Percentiles rank a stretch among this genome's conserved stretches.
These are phyloP conservation scores for Mionectes olivaceus DNA, from an alignment of 2,797 vertebrate genomes.

Conservation along the genomic window DNA sequence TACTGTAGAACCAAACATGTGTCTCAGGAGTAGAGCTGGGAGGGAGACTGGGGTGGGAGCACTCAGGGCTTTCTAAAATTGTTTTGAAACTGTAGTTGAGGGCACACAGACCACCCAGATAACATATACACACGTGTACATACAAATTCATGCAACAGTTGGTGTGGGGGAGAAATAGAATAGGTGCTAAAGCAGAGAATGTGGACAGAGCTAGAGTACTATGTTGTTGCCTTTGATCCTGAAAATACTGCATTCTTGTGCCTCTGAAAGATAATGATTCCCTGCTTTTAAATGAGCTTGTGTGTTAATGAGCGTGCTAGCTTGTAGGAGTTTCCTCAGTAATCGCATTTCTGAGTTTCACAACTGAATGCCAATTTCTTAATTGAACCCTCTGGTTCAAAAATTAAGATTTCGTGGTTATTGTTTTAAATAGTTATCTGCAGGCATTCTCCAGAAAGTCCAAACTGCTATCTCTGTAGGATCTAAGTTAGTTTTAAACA, in stretches of 20 bases:
- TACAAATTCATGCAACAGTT: background rate
- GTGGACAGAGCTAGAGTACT: constrained; percentile 1
- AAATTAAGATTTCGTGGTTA: constrained; percentile 49
- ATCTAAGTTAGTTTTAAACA: constrained; percentile 26
- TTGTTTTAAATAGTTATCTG: constrained; percentile 60
- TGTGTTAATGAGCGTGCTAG: constrained; percentile 45
- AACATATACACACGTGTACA: background rate
- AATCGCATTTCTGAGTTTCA: constrained; percentile 38
- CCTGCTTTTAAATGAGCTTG: constrained; percentile 26
- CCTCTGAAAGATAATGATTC: constrained; percentile 35
- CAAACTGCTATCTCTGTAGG: background rate
- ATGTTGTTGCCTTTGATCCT: constrained; percentile 41
- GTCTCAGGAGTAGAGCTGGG: background rate
- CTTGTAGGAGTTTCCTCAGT: constrained; percentile 37
- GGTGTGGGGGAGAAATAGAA: background rate
- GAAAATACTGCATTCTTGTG: background rate
- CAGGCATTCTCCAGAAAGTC: constrained; percentile 31
- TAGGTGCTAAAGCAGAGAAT: background rate
- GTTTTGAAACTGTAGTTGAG: background rate
- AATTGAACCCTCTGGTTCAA: constrained; percentile 44
- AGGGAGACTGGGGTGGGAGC: background rate
- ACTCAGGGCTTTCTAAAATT: background rate
- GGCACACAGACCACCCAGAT: background rate
- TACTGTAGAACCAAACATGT: background rate
- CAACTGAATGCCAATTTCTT: constrained; percentile 48